These are phyloP conservation scores for Linepithema humile DNA, from an alignment of 1,140 invertebrate species.

Conservation along the genomic window DNA sequence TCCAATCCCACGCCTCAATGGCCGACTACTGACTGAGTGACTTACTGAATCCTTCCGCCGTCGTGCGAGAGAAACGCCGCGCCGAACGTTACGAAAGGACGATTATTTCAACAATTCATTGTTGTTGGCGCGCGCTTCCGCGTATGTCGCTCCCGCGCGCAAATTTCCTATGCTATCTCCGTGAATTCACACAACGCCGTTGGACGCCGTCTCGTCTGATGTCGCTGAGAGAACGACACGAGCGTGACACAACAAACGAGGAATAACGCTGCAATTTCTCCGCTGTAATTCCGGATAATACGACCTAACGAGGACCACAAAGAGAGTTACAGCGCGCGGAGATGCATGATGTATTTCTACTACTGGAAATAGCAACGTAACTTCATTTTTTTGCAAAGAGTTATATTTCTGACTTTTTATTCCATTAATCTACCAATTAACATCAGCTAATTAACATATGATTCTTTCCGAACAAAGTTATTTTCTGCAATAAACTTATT, in stretches of 20 bases:
- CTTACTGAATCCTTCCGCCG: conserved; percentile 50
- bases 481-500: too few species aligned
- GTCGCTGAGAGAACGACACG: background rate
- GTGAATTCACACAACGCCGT: conserved; percentile 11
- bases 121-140: conserved; percentile 67
- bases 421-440: background rate
- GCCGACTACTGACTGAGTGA: conserved; percentile 69
- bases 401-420: background rate
- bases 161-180: conserved; percentile 18
- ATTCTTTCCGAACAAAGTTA: too few species aligned
- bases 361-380: background rate
- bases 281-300: conserved; percentile 13
- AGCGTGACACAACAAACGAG: conserved; percentile 4
- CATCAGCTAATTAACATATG: background rate
- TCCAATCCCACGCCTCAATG: conserved; percentile 71
- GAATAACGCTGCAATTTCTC: conserved; percentile 24
- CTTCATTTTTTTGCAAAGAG: background rate
- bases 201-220: background rate
- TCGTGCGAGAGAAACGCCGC: background rate
- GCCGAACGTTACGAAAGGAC: conserved; percentile 68
- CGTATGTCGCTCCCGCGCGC: conserved; percentile 23
- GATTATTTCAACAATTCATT: conserved; percentile 73
- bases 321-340: background rate
- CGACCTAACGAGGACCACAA: background rate
- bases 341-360: background rate